Conservation (phyloP, 2,888 invertebrate genomes). For the Anticlea derivata region DNA sequence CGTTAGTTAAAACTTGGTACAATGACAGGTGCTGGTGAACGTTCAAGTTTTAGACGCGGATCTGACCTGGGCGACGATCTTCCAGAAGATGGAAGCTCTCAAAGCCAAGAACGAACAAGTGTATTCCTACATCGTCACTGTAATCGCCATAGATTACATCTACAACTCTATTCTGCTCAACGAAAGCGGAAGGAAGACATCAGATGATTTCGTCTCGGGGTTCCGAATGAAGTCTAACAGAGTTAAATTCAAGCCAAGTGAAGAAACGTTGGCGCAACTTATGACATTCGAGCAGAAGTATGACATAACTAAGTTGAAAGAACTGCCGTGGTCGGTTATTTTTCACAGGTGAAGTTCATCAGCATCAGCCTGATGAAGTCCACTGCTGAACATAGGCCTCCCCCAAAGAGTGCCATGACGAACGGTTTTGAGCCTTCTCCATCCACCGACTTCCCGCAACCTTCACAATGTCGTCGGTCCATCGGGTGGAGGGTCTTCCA, state of each 20-base stretch:
- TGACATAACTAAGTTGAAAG: slow-evolving; percentile 56
- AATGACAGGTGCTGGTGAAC: slow-evolving; percentile 65
- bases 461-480: no score
- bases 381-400: no score
- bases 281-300: slow-evolving; percentile 54
- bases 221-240: slow-evolving; percentile 36
- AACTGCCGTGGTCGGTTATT: slow-evolving; percentile 74
- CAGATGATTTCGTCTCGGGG: slow-evolving; percentile 42
- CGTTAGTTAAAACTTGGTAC: no score
- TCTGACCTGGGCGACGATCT: slow-evolving; percentile 55
- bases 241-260: slow-evolving; percentile 42
- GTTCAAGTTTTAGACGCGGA: slow-evolving; percentile 61
- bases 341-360: slow-evolving; percentile 62
- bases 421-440: no score
- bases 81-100: slow-evolving; percentile 63
- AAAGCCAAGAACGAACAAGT: slow-evolving; percentile 50
- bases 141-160: slow-evolving; percentile 66
- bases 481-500: no score
- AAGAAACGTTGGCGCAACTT: slow-evolving; percentile 39
- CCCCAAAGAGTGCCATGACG: no score
- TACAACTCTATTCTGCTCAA: slow-evolving; percentile 58
- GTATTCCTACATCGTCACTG: slow-evolving; percentile 66
- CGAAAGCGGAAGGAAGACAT: slow-evolving; percentile 41
- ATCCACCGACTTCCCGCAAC: no score
- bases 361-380: no score